Conservation (phyloP, 2,797 vertebrate species). For the Gymnoscopelus microlampas region DNA sequence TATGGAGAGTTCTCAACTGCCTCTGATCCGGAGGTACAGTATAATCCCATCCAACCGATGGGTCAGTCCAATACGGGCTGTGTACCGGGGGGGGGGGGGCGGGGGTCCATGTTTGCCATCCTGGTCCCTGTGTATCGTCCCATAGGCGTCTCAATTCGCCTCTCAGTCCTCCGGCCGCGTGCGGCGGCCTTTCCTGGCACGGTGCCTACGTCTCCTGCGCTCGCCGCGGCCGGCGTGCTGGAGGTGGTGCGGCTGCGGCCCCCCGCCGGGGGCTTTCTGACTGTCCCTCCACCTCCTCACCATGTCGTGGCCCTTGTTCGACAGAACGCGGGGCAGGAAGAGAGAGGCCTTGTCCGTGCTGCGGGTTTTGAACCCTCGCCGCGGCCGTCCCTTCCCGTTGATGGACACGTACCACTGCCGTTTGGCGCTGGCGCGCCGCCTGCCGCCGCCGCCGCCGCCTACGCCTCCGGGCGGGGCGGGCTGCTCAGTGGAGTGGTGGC, state of each 20-base stretch:
- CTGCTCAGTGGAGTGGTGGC: constrained; percentile 87
- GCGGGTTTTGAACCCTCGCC: constrained; percentile 93
- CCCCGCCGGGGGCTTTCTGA: constrained; percentile 7
- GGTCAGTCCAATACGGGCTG: too few species aligned
- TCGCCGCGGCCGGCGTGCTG: constrained; percentile 55
- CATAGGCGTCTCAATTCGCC: too few species aligned
- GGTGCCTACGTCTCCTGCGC: constrained; percentile 75
- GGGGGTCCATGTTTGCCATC: too few species aligned
- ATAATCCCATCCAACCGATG: too few species aligned
- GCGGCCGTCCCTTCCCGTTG: constrained; percentile 95
- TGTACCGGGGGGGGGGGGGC: too few species aligned
- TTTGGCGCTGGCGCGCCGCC: constrained; percentile 82
- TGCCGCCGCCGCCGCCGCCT: constrained; percentile 43
- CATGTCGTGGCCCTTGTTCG: constrained; percentile 93
- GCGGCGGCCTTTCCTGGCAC: constrained; percentile 44
- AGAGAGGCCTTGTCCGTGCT: constrained; percentile 96
- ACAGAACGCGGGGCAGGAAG: constrained; percentile 93
- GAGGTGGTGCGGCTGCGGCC: constrained; percentile 13
- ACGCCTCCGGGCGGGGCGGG: constrained; percentile 52
- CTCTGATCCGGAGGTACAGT: too few species aligned
- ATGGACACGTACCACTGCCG: constrained; percentile 96
- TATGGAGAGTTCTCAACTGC: too few species aligned
- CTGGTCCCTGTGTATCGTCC: too few species aligned
- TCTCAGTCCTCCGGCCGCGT: constrained; percentile 44
- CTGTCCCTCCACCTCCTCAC: constrained; percentile 84